phyloP scores from a whole-genome alignment of 2,888 invertebrate species.

The Alloplasta piceator region DNA sequence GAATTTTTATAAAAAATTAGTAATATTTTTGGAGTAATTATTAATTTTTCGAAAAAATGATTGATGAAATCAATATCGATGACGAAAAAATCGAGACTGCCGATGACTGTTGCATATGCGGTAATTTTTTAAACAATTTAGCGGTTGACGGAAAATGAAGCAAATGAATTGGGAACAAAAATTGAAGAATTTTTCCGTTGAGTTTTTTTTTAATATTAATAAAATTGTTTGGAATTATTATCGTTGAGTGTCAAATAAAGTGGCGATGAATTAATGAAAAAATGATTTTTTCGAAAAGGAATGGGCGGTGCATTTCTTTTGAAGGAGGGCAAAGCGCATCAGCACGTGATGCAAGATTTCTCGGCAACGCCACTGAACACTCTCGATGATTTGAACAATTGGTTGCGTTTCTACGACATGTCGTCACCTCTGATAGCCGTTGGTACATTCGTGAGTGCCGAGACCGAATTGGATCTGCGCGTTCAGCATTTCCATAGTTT shows the following conservation, averaged over 20 bases:
- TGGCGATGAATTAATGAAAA: not conserved
- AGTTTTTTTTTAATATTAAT: no score
- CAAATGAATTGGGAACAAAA: not conserved
- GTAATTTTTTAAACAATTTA: no score
- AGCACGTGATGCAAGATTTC: conserved; percentile 99
- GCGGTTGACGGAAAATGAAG: not conserved
- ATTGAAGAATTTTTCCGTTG: no score
- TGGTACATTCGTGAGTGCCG: conserved; percentile 93
- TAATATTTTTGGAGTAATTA: no score
- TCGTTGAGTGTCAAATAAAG: not conserved
- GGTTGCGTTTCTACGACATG: conserved; percentile 97
- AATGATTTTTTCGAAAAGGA: conserved; percentile 84
- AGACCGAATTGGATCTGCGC: conserved; percentile 94
- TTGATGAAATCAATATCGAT: no score
- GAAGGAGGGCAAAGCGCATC: conserved; percentile 91
- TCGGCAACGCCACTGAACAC: conserved; percentile 89
- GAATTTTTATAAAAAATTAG: no score
- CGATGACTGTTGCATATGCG: no score
- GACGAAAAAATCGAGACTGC: no score
- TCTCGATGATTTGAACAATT: conserved; percentile 91
- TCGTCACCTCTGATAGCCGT: conserved; percentile 94
- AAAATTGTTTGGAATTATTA: not conserved
- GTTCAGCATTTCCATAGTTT: conserved; percentile 98
- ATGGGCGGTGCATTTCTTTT: conserved; percentile 95
- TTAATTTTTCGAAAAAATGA: no score